Evolutionary conservation across 2,888 invertebrate species (phyloP), one percentile per base, ranked within the genome.

Genomic region (Lasioglossum marginatum): DNA sequence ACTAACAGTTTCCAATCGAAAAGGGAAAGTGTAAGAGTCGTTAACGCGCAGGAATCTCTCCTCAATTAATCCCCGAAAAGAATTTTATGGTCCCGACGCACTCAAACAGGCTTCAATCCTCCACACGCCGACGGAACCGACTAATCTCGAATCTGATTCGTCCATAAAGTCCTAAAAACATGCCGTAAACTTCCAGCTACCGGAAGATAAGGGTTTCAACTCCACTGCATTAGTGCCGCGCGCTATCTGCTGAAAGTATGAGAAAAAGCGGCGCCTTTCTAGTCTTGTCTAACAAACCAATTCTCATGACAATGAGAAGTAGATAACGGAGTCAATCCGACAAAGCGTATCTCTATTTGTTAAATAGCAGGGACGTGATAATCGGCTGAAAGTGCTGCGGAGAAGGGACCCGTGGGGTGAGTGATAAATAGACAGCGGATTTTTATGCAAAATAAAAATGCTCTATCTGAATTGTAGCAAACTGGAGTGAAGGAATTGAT

Each of bases 161-260:
- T 16, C 81, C 74, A 79, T 87, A 85, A 87, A 78, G 27, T 43
- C 52, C 60, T 76, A 75, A 60, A 74, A 81, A 85, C 77, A 63
- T 37, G 71, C 43, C 76, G 78, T 89, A 89, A 89, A 89, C 73
- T 72, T 79, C 68, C 27, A 70, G 77, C 76, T 87, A 68, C 77
- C 84, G 78, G 63, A 57, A 71, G 79, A 87, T 82, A 81, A 82
- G 83, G 76, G 68, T 79, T 77, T 74, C 82, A 85, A 74, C 73
- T 34, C 76, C n/a, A n/a, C 52, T 10, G 52, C n/a, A n/a, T 52
- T 52, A 52, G n/a, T 52, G 10, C 52, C 23, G n/a, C n/a, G 3
- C 23, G 4, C 23, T 75, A 78, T 63, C 82, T 57, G 23, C 68
- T 40, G 31, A 37, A 63, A 27, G 75, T 40, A 45, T 77, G 68